phyloP scores from a whole-genome alignment of 2,113 vertebrate genomes.

The Nycticorax nycticorax region DNA sequence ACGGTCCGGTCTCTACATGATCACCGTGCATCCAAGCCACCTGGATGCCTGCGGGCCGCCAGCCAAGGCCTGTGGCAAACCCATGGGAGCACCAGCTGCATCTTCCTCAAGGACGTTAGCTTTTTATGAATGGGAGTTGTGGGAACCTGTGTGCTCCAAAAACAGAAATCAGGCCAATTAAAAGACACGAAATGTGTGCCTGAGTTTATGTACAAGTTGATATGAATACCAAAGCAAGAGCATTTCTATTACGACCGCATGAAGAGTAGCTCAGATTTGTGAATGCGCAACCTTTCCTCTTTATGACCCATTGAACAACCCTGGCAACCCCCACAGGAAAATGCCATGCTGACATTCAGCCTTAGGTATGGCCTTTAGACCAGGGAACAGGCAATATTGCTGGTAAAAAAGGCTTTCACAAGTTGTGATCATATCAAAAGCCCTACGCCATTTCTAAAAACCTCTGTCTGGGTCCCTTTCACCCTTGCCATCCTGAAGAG shows the following conservation, averaged over 20 bases:
- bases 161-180: not conserved
- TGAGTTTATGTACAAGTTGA: not conserved
- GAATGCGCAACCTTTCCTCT: not conserved
- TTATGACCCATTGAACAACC: not conserved
- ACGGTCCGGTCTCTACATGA: rapidly evolving
- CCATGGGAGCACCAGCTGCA: rapidly evolving
- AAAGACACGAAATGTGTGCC: too few relatives aligned
- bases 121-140: not conserved
- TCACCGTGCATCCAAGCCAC: rapidly evolving
- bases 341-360: not conserved
- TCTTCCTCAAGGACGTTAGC: not conserved
- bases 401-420: not conserved
- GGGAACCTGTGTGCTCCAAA: not conserved
- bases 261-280: not conserved
- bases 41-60: too few relatives aligned
- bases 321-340: not conserved
- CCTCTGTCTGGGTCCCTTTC: not conserved
- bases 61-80: not conserved
- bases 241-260: not conserved
- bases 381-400: not conserved
- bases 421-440: not conserved
- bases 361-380: not conserved
- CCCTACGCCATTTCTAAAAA: not conserved
- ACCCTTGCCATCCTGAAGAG: not conserved
- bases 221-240: not conserved